These are phyloP conservation scores for Tetrax tetrax DNA, from an alignment of 2,113 vertebrate genomes.

Conservation along the genomic window DNA sequence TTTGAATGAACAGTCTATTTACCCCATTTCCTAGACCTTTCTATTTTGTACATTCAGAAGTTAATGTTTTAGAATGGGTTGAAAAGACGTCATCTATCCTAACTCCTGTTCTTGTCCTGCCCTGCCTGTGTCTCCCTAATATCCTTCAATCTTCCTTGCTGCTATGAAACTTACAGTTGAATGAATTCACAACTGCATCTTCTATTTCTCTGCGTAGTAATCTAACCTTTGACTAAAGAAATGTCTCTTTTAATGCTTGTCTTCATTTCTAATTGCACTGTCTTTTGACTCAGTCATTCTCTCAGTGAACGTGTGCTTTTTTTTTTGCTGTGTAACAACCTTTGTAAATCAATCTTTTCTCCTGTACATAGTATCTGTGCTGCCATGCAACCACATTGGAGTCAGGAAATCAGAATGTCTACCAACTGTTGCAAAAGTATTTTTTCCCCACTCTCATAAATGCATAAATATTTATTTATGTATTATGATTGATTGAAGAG, in stretches of 20 bases:
- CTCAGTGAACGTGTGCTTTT: neutral
- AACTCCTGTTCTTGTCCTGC: neutral
- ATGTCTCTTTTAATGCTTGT: conserved; percentile 7
- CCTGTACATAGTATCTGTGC: neutral
- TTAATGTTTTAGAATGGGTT: neutral
- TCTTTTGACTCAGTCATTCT: neutral
- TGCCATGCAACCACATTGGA: neutral
- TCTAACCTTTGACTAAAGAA: conserved; percentile 36
- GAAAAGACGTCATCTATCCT: neutral
- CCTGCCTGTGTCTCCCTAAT: neutral
- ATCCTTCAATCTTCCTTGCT: neutral
- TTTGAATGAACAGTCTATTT: neutral
- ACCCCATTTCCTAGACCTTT: neutral
- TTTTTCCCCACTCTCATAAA: neutral
- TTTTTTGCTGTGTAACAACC: neutral
- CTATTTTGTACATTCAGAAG: neutral
- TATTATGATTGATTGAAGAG: neutral
- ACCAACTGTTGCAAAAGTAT: neutral
- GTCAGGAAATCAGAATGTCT: neutral
- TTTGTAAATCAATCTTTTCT: neutral
- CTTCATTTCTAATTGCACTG: conserved; percentile 6
- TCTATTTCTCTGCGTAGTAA: neutral
- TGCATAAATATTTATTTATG: neutral
- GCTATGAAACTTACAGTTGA: neutral
- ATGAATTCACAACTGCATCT: neutral